Evolutionary conservation across 2,113 vertebrate species (phyloP).

Genomic region (Piprites chloris): DNA sequence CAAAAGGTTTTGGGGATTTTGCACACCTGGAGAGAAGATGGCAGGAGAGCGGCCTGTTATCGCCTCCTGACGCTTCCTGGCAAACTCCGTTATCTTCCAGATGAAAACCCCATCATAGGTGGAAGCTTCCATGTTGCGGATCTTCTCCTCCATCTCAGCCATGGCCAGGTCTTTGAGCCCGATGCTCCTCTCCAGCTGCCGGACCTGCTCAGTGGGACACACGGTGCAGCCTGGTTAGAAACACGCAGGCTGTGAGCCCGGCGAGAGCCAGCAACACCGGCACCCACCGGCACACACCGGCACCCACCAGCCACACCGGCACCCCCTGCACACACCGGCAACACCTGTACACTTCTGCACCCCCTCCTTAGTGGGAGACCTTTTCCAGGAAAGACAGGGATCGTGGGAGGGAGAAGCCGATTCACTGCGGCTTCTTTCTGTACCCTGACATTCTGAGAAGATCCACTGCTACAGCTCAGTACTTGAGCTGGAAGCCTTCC

Average conservation of each 20-base stretch:
- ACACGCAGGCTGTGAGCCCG: fast-evolving
- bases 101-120: slow-evolving; percentile 88
- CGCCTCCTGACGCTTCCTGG: slow-evolving; percentile 86
- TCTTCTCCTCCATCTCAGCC: slow-evolving; percentile 82
- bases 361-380: neutral
- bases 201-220: slow-evolving; percentile 73
- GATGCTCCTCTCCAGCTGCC: slow-evolving; percentile 86
- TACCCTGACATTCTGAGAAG: neutral
- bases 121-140: slow-evolving; percentile 81
- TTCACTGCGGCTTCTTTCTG: neutral
- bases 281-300: too few relatives aligned
- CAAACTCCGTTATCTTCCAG: slow-evolving; percentile 89
- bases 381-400: neutral
- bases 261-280: neutral
- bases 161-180: slow-evolving; percentile 85
- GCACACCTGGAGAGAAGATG: slow-evolving; percentile 91
- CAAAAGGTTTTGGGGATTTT: neutral
- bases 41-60: slow-evolving; percentile 82
- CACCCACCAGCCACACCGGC: too few relatives aligned
- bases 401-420: fast-evolving
- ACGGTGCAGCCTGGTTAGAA: neutral
- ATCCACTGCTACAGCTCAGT: fast-evolving
- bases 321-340: neutral
- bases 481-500: neutral
- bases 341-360: fast-evolving